Base-by-base conservation (phyloP, 2,888 invertebrate species). In the Chaetoderma sp. region DNA sequence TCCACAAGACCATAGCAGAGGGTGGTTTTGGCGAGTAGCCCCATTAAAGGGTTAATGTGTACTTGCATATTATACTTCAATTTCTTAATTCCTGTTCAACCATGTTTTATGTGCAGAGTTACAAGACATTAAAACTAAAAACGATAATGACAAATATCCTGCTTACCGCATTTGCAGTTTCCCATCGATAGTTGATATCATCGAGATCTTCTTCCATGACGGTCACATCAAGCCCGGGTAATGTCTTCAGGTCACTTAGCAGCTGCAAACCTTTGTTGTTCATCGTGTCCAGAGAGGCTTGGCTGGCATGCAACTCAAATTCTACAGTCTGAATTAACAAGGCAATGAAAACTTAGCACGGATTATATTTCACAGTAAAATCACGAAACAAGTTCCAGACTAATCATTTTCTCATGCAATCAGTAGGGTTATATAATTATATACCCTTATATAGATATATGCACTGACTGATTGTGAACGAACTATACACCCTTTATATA, bases 241-340 rank as follows among this genome's bases (percentile, higher is more conserved):
- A 58, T 59, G 76, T 76, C 63, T 76, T 74, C 25, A 86, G 76
- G 67, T 87, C 86, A 36, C 82, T 77, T 28, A 83, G 67, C 30
- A 88, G 71, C 25, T 78, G 79, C 3, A 88, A 87, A 0, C 87
- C 86, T 50, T 92, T 90, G 79, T 92, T 91, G 70, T 81, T 81
- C 78, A 83, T 77, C 68, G 77, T 88, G 25, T 92, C 91, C 0
- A 93, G 89, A 83, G 92, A 92, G 81, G 91, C 92, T 21, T 91
- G 83, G 73, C 80, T 81, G 28, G 81, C 79, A 65, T 78, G 77
- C 6, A 85, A 74, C 59, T 82, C 83, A 74, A 83, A 79, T 63
- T 83, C 84, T 16, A 81, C 82, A 70, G 78, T 80, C 85, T 84
- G 68, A 2, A 72, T 65, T 33, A 59, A 25, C 18, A 8, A 49